Conservation (phyloP, 2,113 vertebrate genomes). For the Dipodomys merriami region DNA sequence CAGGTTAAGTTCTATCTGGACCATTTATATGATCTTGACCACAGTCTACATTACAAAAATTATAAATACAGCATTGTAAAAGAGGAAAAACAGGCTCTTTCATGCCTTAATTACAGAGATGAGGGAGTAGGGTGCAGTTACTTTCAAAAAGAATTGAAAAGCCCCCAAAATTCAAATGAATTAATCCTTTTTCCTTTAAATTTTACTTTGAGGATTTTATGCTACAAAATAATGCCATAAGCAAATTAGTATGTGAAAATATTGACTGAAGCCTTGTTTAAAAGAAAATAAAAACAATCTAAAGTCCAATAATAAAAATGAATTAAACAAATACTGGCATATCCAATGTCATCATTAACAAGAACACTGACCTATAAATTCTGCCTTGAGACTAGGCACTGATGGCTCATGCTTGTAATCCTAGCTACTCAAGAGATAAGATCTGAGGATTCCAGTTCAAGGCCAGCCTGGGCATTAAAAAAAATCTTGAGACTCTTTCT, state of each 20-base stretch:
- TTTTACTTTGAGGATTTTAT: conserved; percentile 42
- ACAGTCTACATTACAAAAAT: neutral
- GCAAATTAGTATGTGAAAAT: neutral
- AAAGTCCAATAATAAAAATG: neutral
- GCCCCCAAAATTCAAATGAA: conserved; percentile 29
- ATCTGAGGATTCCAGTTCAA: too few relatives aligned
- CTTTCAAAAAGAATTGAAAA: neutral
- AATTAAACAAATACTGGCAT: conserved; percentile 20
- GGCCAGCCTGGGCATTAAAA: too few relatives aligned
- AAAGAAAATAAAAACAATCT: conserved; percentile 10
- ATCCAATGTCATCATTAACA: conserved; percentile 28
- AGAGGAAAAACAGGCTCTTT: neutral
- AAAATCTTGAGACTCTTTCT: too few relatives aligned
- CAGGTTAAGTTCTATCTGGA: neutral
- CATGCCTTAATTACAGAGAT: neutral
- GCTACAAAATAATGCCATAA: neutral
- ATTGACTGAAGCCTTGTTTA: conserved; percentile 4
- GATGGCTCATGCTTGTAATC: too few relatives aligned
- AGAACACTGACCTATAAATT: conserved; percentile 17
- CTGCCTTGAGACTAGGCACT: neutral
- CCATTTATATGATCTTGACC: neutral
- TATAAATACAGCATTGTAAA: neutral
- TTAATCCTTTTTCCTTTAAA: conserved; percentile 26
- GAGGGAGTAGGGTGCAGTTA: neutral
- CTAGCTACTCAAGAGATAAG: too few relatives aligned